Evolutionary conservation across 1,140 invertebrate genomes (phyloP).

Genomic region (Nixonia krombeini): DNA sequence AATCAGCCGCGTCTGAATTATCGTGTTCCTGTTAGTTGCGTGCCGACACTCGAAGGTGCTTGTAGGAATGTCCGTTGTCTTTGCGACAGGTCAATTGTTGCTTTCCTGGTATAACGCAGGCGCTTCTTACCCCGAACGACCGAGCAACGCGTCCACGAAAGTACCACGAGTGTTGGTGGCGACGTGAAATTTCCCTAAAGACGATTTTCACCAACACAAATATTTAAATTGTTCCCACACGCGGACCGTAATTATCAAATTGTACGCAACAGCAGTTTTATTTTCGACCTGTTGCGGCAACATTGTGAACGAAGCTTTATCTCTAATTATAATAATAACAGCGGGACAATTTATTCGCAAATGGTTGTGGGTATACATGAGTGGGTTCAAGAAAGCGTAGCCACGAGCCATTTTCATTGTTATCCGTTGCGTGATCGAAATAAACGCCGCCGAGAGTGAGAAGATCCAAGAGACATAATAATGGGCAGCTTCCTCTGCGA

Average conservation of each 20-base stretch:
- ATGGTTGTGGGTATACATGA: no score
- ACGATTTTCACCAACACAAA: no score
- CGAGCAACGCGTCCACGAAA: no score
- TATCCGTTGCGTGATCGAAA: conserved; percentile 27
- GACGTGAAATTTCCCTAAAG: no score
- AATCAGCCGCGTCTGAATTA: conserved; percentile 54
- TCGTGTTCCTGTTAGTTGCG: conserved; percentile 66
- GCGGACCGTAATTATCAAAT: no score
- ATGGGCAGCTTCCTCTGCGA: conserved; percentile 42
- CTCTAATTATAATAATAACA: no score
- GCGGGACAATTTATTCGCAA: not conserved
- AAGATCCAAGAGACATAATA: conserved; percentile 11
- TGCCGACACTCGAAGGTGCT: conserved; percentile 57
- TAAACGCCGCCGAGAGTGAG: conserved; percentile 6
- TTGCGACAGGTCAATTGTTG: conserved; percentile 66
- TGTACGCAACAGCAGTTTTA: no score
- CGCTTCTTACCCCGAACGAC: no score
- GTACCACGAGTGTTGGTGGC: no score
- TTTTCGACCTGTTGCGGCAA: no score
- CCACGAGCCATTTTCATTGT: conserved; percentile 15
- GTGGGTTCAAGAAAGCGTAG: conserved; percentile 29
- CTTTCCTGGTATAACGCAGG: conserved; percentile 64
- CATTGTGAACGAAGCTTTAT: no score
- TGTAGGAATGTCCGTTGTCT: conserved; percentile 54
- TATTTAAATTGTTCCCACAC: no score